Conservation (phyloP, 2,113 vertebrate genomes). For the Ictalurus furcatus region DNA sequence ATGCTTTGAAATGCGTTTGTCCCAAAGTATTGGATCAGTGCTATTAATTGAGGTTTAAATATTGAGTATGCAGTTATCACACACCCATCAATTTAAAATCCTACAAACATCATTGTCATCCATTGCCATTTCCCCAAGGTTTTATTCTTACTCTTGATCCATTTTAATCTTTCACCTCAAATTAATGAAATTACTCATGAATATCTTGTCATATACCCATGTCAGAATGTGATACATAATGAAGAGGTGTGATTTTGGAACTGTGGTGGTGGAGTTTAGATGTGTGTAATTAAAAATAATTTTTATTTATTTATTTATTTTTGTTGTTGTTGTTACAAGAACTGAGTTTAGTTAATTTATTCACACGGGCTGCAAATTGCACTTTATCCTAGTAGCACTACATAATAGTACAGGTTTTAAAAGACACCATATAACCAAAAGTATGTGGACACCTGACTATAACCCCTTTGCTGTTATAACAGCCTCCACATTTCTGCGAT, state of each 20-base stretch:
- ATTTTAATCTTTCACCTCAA: neutral
- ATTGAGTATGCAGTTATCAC: neutral
- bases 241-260: neutral
- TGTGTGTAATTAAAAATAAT: neutral
- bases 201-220: neutral
- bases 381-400: neutral
- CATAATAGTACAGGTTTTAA: neutral
- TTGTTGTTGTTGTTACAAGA: neutral
- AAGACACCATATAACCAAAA: neutral
- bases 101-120: neutral
- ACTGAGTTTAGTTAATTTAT: neutral
- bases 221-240: neutral
- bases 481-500: neutral
- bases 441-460: neutral
- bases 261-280: neutral
- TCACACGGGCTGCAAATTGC: neutral
- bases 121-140: neutral
- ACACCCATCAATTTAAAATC: neutral
- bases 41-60: neutral
- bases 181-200: neutral
- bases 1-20: neutral
- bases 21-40: neutral
- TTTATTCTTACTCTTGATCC: neutral
- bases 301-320: neutral
- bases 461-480: neutral